Evolutionary conservation across 2,113 vertebrate genomes (phyloP).

Genomic region (Brienomyrus brachyistius): DNA sequence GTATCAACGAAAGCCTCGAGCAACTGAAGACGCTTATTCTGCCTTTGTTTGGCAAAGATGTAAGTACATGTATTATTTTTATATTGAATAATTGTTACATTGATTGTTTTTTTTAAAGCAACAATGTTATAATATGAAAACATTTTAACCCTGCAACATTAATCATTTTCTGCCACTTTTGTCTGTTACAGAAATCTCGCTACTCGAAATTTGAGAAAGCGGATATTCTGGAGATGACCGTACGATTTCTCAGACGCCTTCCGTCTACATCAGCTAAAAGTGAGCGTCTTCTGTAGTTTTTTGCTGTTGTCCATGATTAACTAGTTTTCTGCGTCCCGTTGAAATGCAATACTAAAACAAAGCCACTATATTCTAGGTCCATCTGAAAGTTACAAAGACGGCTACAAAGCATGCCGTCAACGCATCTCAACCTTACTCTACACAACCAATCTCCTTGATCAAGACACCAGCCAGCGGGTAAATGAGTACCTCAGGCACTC

Average conservation of each 20-base stretch:
- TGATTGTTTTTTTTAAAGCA: background rate
- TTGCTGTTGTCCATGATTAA: background rate
- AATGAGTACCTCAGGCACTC: conserved; percentile 47
- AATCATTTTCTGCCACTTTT: conserved; percentile 2
- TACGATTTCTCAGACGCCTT: conserved; percentile 73
- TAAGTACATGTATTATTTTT: conserved; percentile 39
- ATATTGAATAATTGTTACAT: background rate
- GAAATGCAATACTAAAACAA: conserved; percentile 12
- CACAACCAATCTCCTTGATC: conserved; percentile 40
- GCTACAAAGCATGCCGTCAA: conserved; percentile 56
- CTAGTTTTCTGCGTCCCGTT: background rate
- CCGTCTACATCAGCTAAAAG: conserved; percentile 53
- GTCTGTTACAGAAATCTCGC: conserved; percentile 56
- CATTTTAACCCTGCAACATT: background rate
- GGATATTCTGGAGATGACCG: conserved; percentile 84
- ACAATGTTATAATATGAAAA: background rate
- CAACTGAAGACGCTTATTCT: conserved; percentile 75
- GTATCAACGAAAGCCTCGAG: conserved; percentile 77
- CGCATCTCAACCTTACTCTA: conserved; percentile 48
- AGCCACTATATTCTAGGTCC: conserved; percentile 34
- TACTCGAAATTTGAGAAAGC: conserved; percentile 84
- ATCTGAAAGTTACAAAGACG: conserved; percentile 50
- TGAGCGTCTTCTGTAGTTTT: conserved; percentile 39
- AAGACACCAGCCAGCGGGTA: conserved; percentile 39
- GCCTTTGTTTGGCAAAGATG: conserved; percentile 74